Base-by-base conservation (phyloP, 35 echinoderm and acorn worm genomes). In the Nesometra sesokonis region DNA sequence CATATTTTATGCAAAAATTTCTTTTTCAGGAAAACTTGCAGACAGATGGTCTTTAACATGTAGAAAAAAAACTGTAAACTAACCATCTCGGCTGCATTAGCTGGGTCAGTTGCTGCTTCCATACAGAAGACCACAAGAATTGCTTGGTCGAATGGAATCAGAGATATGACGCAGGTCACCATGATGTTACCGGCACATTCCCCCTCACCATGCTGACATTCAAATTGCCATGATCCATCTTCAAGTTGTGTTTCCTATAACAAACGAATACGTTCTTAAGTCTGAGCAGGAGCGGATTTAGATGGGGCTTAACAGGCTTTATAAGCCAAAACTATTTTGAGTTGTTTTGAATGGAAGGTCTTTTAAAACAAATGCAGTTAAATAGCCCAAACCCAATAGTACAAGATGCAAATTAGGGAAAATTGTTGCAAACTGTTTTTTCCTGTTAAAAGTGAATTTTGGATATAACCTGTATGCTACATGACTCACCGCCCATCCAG, bases 181-280 rank as follows among this genome's bases (percentile, higher is more conserved):
- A 88, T 77, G 13, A 92, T 23, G 33, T 92, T 92, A 19, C 91
- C 91, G 13, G 36, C 32, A 52, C 91, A 93, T 86, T 93, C 91
- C 11, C 34, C 21, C 37, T 33, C 30, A 5, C 91, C 91, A 31
- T 93, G 91, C 36, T 93, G 91, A 35, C 91, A 93, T 3, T 84
- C 46, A 76, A 80, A 93, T 1, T 47, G 0, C 83, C 87, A 93
- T 23, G 76, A 5, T 0, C 31, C 35, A 32, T 35, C 83, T 38
- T 57, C 30, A 76, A 82, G 0, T 29, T 3, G 31, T 47, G 89
- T 87, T 87, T 93, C 32, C 5, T 31, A 37, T 9, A 30, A 47
- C 39, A 17, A 76, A 31, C 46, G 8, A 47, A 35, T 35, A n/a
- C 37, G 33, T 40, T 31, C 13, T 30, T 11, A 19, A 47, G 21